Base-by-base conservation (phyloP, 1,140 invertebrate genomes). In the Zaprionus ornatus region DNA sequence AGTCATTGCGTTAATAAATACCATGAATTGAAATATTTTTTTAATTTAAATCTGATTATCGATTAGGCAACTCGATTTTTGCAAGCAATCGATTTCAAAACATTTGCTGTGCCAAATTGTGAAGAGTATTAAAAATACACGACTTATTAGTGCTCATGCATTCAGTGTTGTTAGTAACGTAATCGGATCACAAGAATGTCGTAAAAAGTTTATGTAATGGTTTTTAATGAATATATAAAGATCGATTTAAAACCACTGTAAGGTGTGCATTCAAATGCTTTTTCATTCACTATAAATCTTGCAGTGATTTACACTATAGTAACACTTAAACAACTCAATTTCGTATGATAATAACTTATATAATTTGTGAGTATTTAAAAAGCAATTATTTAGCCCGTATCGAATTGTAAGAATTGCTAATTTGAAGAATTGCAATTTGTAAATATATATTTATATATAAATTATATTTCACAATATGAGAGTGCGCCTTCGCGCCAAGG, bases 401-500 rank as follows among this genome's bases (percentile, higher is more conserved):
- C 45, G 45, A 50, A 50, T 50, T 50, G 45, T 3, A 50, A 2
- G n/a, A n/a, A n/a, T n/a, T n/a, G n/a, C 42, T 9, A 19, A 17
- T 19, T 19, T 4, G 13, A 23, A 50, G 45, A 21, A 50, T 50
- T 50, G 45, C 45, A 50, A 50, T 50, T 50, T 23, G 19, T 21
- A 4, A 9, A 50, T 10, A 50, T 10, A 50, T 23, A 50, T 50
- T 12, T 21, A 50, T 50, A 50, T 50, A 50, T 50, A 50, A 50
- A 50, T 50, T 50, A 50, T 50, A 50, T 23, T 50, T 50, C 45
- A 50, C 45, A 50, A 50, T 50, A 19, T 13, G 45, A 50, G 12
- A 21, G 45, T 48, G 19, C 7, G 40, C 40, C 40, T 45, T 50
- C 19, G 6, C 19, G 45, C 19, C 84, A 88, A 83, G 83, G 84